These are phyloP conservation scores for Tokudaia tokunoshimensis DNA, from an alignment of 2,797 vertebrate genomes.

Conservation along the genomic window DNA sequence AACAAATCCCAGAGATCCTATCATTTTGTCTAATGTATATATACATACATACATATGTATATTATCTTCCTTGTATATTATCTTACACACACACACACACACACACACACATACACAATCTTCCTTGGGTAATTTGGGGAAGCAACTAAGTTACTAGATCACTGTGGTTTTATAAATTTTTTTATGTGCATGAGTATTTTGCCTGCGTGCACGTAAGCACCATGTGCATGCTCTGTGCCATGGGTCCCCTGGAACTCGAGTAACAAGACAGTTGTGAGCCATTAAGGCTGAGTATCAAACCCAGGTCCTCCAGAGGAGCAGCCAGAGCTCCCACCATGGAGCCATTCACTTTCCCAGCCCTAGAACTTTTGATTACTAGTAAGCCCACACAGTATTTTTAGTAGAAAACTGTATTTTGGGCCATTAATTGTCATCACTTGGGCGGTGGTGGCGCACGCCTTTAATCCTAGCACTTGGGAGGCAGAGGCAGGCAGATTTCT, in stretches of 20 bases:
- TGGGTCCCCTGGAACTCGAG: background rate
- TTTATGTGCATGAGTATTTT: background rate
- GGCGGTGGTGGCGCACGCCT: no score
- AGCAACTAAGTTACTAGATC: constrained; percentile 42
- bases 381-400: background rate
- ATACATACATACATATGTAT: background rate
- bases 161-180: background rate
- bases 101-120: background rate
- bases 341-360: background rate
- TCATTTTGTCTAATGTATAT: constrained; percentile 7
- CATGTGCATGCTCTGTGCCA: background rate
- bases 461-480: no score
- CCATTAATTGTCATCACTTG: background rate
- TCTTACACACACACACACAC: background rate
- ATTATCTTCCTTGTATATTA: no score
- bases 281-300: background rate
- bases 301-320: background rate
- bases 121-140: constrained; percentile 44
- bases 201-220: background rate
- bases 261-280: background rate
- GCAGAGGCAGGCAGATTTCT: no score
- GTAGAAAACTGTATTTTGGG: background rate
- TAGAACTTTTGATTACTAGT: background rate
- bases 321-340: background rate
- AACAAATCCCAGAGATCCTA: constrained; percentile 36